Percentiles rank a stretch among this genome's conserved stretches.
Evolutionary conservation across 2,113 vertebrate species (phyloP).

Genomic region (Sapayoa aenigma): DNA sequence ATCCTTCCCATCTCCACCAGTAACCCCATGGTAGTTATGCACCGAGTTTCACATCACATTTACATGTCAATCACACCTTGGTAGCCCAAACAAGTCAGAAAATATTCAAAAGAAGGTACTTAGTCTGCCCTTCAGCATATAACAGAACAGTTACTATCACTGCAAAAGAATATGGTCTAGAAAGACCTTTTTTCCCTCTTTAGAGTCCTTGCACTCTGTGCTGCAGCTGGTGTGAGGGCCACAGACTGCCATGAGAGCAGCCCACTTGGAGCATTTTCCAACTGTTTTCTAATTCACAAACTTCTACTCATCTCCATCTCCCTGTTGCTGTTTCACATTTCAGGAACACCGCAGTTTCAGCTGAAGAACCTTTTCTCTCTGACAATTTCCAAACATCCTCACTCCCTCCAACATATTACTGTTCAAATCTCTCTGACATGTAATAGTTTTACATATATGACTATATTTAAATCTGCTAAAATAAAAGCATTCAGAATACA

Average conservation of each 20-base stretch:
- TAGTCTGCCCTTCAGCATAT: not conserved
- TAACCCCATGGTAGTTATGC: rapidly evolving
- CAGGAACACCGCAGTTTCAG: not conserved
- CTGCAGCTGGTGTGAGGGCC: not conserved
- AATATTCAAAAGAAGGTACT: rapidly evolving
- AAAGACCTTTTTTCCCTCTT: not conserved
- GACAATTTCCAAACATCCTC: not conserved
- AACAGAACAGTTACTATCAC: not conserved
- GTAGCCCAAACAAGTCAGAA: not conserved
- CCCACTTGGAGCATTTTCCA: not conserved
- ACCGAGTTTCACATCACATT: not conserved
- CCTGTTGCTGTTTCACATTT: not conserved
- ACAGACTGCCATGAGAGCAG: not conserved
- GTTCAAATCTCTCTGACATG: not conserved
- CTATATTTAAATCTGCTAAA: not conserved
- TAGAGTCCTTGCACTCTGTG: not conserved
- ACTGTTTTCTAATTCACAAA: not conserved
- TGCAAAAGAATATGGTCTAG: not conserved
- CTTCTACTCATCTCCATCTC: not conserved
- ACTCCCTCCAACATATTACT: not conserved
- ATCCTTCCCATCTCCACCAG: not conserved
- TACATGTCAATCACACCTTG: not conserved
- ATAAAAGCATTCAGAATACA: not conserved
- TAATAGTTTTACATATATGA: not conserved
- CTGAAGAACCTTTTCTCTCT: not conserved